Percentiles rank a stretch among this genome's conserved stretches.
Evolutionary conservation across 2,113 vertebrate genomes (phyloP).

Genomic region (Synodontis membranacea): DNA sequence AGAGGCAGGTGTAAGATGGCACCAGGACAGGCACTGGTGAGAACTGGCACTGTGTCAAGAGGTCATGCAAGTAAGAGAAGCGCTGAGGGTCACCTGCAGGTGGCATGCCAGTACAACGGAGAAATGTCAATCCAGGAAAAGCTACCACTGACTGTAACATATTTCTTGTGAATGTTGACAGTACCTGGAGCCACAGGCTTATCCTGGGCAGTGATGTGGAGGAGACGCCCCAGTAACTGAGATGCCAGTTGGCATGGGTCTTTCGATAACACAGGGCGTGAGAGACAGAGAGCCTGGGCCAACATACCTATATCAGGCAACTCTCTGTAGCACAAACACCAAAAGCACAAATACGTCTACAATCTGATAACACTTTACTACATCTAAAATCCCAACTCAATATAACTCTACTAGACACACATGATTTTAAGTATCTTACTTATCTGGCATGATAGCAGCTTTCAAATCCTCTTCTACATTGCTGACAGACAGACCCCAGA

Average conservation of each 20-base stretch:
- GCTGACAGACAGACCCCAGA: constrained; percentile 67
- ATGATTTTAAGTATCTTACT: constrained; percentile 54
- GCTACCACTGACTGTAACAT: neutral
- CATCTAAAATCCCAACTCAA: neutral
- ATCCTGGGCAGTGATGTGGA: constrained; percentile 64
- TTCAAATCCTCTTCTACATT: constrained; percentile 72
- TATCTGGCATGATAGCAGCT: constrained; percentile 64
- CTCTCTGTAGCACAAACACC: constrained; percentile 54
- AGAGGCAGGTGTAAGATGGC: constrained; percentile 70
- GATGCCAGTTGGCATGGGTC: constrained; percentile 74
- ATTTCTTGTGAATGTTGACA: neutral
- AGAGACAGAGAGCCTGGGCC: constrained; percentile 65
- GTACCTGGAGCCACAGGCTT: constrained; percentile 71
- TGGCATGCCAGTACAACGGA: neutral
- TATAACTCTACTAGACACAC: neutral
- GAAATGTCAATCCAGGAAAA: neutral
- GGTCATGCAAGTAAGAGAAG: constrained; percentile 64
- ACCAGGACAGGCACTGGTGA: constrained; percentile 70
- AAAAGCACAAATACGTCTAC: neutral
- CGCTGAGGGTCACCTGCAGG: constrained; percentile 69
- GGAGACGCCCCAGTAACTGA: constrained; percentile 68
- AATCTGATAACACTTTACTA: neutral
- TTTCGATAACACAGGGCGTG: constrained; percentile 60
- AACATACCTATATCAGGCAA: constrained; percentile 65
- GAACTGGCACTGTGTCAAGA: constrained; percentile 64